These are phyloP conservation scores for Arenaria interpres DNA, from an alignment of 2,113 vertebrate species.

Conservation along the genomic window DNA sequence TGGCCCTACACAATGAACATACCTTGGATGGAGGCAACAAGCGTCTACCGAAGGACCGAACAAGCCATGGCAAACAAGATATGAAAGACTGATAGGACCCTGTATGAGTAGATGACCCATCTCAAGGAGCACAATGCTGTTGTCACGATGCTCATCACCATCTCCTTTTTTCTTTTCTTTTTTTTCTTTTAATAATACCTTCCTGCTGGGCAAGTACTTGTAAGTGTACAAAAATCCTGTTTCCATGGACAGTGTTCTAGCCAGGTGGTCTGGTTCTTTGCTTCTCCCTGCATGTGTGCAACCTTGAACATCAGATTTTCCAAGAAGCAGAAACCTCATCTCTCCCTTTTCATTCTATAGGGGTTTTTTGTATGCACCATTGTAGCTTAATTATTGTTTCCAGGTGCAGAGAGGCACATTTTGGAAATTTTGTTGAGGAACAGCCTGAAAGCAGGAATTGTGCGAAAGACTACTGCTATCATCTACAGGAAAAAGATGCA, in stretches of 20 bases:
- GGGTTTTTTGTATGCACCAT: not conserved
- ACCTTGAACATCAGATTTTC: not conserved
- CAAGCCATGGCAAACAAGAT: not conserved
- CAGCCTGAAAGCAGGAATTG: not conserved
- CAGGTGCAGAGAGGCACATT: not conserved
- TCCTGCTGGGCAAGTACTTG: not conserved
- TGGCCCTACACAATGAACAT: not conserved
- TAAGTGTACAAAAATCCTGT: not conserved
- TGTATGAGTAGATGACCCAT: not conserved
- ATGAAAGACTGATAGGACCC: not conserved
- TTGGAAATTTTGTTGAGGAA: not conserved
- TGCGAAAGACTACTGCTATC: not conserved
- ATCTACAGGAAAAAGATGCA: not conserved
- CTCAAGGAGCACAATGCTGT: not conserved
- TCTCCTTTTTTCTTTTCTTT: not conserved
- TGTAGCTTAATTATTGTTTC: not conserved
- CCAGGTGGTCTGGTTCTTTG: not conserved
- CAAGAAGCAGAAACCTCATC: not conserved
- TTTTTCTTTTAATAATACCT: not conserved
- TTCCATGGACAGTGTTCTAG: not conserved
- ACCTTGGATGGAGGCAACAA: not conserved
- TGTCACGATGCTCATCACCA: not conserved
- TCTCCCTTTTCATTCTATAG: not conserved
- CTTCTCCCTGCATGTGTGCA: not conserved
- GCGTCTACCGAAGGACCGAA: not conserved